phyloP scores from a whole-genome alignment of 2,797 vertebrate species.

The Hipposideros larvatus region DNA sequence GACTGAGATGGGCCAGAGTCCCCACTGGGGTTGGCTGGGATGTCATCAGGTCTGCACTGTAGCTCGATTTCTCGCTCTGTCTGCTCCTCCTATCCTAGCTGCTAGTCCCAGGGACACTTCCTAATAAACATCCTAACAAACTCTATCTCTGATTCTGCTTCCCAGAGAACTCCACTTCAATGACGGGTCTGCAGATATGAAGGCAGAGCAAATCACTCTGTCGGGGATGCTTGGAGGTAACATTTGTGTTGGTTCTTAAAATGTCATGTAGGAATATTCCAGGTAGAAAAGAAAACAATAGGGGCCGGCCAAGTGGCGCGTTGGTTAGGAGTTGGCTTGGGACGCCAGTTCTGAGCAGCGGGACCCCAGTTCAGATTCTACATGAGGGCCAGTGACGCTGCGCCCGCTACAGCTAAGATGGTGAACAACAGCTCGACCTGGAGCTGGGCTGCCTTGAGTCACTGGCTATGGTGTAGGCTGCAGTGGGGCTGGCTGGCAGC shows the following conservation, averaged over 20 bases:
- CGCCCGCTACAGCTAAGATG: no score
- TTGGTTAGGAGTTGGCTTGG: no score
- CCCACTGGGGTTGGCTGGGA: not conserved
- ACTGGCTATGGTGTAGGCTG: no score
- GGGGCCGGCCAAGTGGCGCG: no score
- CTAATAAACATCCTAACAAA: not conserved
- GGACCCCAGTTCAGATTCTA: no score
- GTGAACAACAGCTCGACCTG: no score
- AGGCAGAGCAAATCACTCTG: not conserved
- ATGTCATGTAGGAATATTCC: not conserved
- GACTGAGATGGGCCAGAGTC: not conserved
- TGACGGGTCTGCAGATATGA: not conserved
- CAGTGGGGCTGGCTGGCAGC: no score
- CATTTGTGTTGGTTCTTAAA: not conserved
- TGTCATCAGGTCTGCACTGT: not conserved
- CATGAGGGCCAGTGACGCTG: no score
- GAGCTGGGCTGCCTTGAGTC: no score
- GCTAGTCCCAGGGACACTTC: not conserved
- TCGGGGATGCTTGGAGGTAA: not conserved
- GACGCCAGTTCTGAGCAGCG: no score
- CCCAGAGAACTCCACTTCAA: not conserved
- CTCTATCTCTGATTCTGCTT: not conserved
- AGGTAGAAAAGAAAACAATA: not conserved
- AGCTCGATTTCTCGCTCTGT: not conserved
- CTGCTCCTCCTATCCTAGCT: not conserved